phyloP scores from a whole-genome alignment of 2,113 vertebrate species.

The Papio anubis region DNA sequence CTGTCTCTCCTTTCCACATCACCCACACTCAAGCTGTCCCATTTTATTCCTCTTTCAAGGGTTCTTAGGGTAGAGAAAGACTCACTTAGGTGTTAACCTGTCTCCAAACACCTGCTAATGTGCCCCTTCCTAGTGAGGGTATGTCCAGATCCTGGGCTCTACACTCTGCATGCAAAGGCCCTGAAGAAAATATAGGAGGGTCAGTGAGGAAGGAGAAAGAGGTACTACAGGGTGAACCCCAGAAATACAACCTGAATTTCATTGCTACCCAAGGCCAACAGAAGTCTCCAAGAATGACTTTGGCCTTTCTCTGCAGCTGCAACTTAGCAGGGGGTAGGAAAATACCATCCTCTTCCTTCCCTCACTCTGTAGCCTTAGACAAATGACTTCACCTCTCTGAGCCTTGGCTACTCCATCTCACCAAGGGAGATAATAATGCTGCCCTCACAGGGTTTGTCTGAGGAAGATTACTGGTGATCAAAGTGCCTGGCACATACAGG shows the following conservation, averaged over 20 bases:
- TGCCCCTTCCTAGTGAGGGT: neutral
- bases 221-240: neutral
- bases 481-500: neutral
- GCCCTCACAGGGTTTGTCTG: neutral
- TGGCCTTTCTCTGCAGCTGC: neutral
- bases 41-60: neutral
- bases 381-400: neutral
- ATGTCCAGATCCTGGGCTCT: neutral
- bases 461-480: neutral
- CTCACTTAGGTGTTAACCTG: neutral
- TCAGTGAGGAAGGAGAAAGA: neutral
- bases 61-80: neutral
- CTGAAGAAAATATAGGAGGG: neutral
- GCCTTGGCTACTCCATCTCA: neutral
- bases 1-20: neutral
- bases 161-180: neutral
- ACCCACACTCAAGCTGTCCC: neutral
- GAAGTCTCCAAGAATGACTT: neutral
- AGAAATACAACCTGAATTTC: neutral
- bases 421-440: neutral
- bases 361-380: neutral
- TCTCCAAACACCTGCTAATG: neutral
- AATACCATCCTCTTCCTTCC: neutral
- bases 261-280: neutral
- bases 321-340: neutral